Base-by-base conservation (phyloP, 2,113 vertebrate species). In the Poeciliopsis turrubarensis region DNA sequence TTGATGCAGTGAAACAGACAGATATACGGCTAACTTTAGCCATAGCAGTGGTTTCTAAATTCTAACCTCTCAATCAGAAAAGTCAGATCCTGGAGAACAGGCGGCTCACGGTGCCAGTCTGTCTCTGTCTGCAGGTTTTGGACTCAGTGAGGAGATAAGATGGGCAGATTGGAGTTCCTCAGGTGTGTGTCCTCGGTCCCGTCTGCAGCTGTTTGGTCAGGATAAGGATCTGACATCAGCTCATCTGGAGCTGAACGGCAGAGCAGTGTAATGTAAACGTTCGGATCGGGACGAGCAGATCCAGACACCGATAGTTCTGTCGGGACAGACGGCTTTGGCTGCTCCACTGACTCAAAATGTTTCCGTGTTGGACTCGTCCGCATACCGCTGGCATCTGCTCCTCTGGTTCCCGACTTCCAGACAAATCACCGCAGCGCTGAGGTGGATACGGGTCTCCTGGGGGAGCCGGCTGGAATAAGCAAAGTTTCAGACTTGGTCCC, bases 231-330 rank as follows among this genome's bases (percentile, higher is more conserved):
- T 73, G 75, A 72, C 27, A n/a, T 22, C 63, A 61, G 70, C 44
- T 70, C 68, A 86, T 77, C 86, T 85, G 74, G 64, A 51, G 22
- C 66, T 64, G 51, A 75, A 47, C 31, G 31, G 34, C 9, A 47
- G 61, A 51, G 39, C 61, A 54, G 30, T 32, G n/a, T 82, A 37
- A 83, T 83, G 72, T 68, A 72, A 71, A 66, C 60, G 60, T 82
- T 72, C 68, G 70, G 71, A 79, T 64, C 65, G 41, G 29, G 57
- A 65, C 78, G 75, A 5, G 75, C 73, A 85, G 88, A 91, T 89
- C 71, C 78, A 89, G 91, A 89, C 81, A 5, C 27, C 69, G 89
- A 91, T 88, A 87, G 76, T 84, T 69, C 79, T 79, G 79, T n/a
- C 63, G 73, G 86, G 86, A 83, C 60, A 72, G 84, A 85, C 68